Percentiles rank a stretch among this genome's conserved stretches.
Conservation (phyloP, 2,113 vertebrate genomes). For the Azemiops feae region DNA sequence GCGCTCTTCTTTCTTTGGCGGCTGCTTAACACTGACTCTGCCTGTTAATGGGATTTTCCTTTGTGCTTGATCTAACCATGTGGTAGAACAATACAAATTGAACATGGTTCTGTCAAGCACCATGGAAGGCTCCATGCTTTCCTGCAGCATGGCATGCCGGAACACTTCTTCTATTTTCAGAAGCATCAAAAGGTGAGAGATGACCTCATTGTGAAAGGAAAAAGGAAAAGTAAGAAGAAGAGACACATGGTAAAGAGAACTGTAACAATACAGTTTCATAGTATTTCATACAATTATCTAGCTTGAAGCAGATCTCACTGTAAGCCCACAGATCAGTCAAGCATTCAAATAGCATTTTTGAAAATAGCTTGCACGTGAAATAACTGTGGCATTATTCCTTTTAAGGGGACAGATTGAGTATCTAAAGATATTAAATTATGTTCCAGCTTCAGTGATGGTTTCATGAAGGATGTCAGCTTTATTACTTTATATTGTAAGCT, state of each 20-base stretch:
- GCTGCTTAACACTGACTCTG: constrained; percentile 83
- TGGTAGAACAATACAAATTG: constrained; percentile 97
- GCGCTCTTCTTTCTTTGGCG: constrained; percentile 83
- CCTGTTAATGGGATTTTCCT: constrained; percentile 94
- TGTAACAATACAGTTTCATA: background rate
- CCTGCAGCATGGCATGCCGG: constrained; percentile 87
- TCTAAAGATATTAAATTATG: background rate
- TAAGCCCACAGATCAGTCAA: background rate
- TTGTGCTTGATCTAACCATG: constrained; percentile 99
- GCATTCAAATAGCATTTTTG: constrained; percentile 9
- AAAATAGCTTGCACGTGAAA: constrained; percentile 54
- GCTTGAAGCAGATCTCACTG: background rate
- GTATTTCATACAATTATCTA: background rate
- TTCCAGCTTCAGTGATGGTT: constrained; percentile 1
- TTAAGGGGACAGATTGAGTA: constrained; percentile 1
- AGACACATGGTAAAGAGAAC: constrained; percentile 24
- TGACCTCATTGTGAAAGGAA: constrained; percentile 41
- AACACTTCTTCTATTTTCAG: constrained; percentile 77
- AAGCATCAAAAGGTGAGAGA: constrained; percentile 73
- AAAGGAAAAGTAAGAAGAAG: background rate
- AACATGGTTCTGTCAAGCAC: constrained; percentile 99
- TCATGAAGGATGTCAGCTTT: background rate
- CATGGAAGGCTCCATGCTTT: constrained; percentile 96
- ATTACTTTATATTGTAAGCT: background rate
- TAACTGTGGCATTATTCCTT: constrained; percentile 49